Base-by-base conservation (phyloP, 2,888 invertebrate genomes). In the Cyaniris semiargus region DNA sequence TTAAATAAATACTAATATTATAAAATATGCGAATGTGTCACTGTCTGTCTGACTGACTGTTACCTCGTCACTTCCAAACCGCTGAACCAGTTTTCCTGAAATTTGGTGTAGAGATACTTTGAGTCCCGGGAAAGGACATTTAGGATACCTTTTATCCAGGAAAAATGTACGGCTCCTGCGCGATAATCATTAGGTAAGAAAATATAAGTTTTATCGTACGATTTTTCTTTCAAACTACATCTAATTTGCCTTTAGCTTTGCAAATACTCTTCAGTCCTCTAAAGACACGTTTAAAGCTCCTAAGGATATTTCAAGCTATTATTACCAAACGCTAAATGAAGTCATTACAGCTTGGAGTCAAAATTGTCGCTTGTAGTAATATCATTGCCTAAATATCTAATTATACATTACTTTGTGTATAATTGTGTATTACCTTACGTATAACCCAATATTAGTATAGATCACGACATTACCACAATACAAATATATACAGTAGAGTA, bases 371-470 rank as follows among this genome's bases (percentile, higher is more conserved):
- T 10, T 13, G 60, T 60, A 60, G 23, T 60, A 66, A 66, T 66
- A 18, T 6, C 7, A 66, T 27, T 66, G 18, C 66, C 27, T 27
- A 66, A 27, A 66, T 66, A 66, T 21, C 5, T 44, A 72, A 72
- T 72, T 72, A 72, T 23, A n/a, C 44, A 53, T 74, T 48, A 74
- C 27, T 74, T 66, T 66, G 23, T 21, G 66, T 13, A 13, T 66
- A 66, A 66, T 13, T 66, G 60, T 23, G 15, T 66, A 60, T 23
- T 60, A 60, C 60, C 44, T 13, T 66, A 23, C 13, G 15, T 66
- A 60, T 23, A 23, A 60, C 60, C 44, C 72, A 53, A 72, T 74
- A 72, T 72, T 74, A 27, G 48, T 27, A 74, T 74, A 53, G 18
- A 74, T 53, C 74, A 53, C 74, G 74, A 53, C 74, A 53, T 74